Conservation (phyloP, 2,888 invertebrate genomes). For the Drosophila ustulata region DNA sequence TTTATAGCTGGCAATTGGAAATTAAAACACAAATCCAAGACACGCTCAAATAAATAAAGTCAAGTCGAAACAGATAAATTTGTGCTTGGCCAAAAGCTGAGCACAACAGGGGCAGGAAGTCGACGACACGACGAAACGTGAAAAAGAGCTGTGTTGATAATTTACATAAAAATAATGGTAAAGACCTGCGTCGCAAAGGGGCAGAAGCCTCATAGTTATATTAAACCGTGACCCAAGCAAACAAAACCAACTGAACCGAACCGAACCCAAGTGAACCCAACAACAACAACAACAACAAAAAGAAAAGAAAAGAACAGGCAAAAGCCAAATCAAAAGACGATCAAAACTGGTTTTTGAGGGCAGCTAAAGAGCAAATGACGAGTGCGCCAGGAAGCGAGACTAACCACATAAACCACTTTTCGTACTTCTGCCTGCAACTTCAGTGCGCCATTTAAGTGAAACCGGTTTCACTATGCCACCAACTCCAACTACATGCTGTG, state of each 20-base stretch:
- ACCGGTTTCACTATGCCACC: constrained; percentile 52
- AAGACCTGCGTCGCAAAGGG: constrained; percentile 16
- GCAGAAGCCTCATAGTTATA: constrained; percentile 61
- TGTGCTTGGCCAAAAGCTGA: constrained; percentile 38
- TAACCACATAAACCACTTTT: constrained; percentile 68
- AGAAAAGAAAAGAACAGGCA: constrained; percentile 15
- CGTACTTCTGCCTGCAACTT: constrained; percentile 60
- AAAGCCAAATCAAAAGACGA: constrained; percentile 61
- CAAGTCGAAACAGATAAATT: constrained; percentile 23
- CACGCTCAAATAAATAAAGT: constrained; percentile 36
- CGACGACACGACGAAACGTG: constrained; percentile 23
- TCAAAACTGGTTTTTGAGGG: constrained; percentile 65
- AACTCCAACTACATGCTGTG: constrained; percentile 34
- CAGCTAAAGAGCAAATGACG: constrained; percentile 46
- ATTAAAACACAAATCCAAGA: constrained; percentile 41
- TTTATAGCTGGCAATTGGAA: constrained; percentile 55
- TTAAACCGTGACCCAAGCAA: constrained; percentile 73
- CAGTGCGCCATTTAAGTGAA: constrained; percentile 63
- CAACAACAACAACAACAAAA: not conserved
- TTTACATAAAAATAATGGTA: constrained; percentile 72
- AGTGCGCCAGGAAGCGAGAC: constrained; percentile 70
- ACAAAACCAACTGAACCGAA: constrained; percentile 51
- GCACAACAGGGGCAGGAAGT: constrained; percentile 38
- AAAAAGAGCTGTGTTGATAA: constrained; percentile 38
- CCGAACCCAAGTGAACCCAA: constrained; percentile 26